Conservation (phyloP, 1,140 invertebrate genomes). For the Eriosoma lanigerum region DNA sequence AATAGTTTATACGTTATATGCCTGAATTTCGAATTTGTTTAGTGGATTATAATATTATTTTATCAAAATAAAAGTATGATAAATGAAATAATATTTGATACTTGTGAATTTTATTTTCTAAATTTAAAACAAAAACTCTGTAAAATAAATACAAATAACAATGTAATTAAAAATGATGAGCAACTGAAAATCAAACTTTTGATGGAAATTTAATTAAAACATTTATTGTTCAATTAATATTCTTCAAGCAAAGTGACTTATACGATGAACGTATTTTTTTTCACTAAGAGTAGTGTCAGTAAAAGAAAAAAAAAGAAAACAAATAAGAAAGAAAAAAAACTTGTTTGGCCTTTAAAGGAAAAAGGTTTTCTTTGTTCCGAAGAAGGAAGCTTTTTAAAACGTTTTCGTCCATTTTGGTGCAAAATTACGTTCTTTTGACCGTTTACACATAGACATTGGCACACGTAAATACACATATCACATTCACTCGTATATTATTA, state of each 20-base stretch:
- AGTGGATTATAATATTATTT: not conserved
- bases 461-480: not conserved
- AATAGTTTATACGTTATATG: no score
- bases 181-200: slow-evolving; percentile 16
- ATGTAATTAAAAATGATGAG: not conserved
- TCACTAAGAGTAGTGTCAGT: not conserved
- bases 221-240: slow-evolving; percentile 24
- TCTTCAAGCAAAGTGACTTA: not conserved
- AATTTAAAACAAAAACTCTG: no score
- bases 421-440: slow-evolving; percentile 16
- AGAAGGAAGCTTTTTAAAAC: slow-evolving; percentile 33
- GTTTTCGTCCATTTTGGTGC: not conserved
- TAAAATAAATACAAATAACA: not conserved
- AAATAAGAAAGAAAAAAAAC: not conserved
- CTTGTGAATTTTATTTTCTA: no score
- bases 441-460: not conserved
- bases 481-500: not conserved
- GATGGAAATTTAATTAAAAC: slow-evolving; percentile 20
- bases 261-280: not conserved
- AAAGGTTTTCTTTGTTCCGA: not conserved
- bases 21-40: no score
- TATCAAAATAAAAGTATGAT: no score
- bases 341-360: not conserved
- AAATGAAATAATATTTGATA: no score
- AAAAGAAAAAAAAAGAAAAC: not conserved